These are phyloP conservation scores for Porites cylindrica DNA, from an alignment of 92 coral and sea anemone genomes.

Conservation along the genomic window DNA sequence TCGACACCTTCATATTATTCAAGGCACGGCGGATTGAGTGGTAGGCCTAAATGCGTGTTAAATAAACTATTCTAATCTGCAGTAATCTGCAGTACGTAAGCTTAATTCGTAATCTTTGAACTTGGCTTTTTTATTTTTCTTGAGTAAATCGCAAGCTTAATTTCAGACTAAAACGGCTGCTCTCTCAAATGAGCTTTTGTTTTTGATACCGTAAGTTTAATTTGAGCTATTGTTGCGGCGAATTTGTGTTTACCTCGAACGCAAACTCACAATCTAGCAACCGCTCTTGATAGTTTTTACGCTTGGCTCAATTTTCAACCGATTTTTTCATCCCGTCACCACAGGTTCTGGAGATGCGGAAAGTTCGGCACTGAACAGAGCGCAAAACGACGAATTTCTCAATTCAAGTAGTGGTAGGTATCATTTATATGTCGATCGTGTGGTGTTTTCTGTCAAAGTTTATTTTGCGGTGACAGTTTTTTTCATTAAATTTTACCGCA, in stretches of 20 bases:
- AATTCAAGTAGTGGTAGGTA: constrained; percentile 20
- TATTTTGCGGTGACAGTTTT: neutral
- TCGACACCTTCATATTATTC: constrained; percentile 77
- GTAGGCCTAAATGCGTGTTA: constrained; percentile 34
- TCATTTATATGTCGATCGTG: neutral
- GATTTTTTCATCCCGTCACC: too few relatives aligned
- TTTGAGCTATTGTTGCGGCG: neutral
- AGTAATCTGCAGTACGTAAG: neutral
- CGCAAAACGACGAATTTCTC: constrained; percentile 41
- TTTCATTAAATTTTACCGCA: neutral
- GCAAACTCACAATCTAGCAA: too few relatives aligned
- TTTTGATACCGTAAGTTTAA: neutral
- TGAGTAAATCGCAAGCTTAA: neutral
- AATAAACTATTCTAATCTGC: neutral
- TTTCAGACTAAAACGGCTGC: neutral
- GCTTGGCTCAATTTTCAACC: too few relatives aligned
- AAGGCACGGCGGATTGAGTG: constrained; percentile 80
- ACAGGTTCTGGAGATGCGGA: constrained; percentile 70
- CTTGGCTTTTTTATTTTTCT: neutral
- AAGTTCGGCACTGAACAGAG: constrained; percentile 55
- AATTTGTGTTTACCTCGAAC: neutral
- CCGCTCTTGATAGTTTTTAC: too few relatives aligned
- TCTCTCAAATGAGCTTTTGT: constrained; percentile 1
- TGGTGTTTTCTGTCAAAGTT: neutral
- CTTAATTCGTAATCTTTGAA: neutral